These are phyloP conservation scores for Trematocara unimaculatum DNA, from an alignment of 2,113 vertebrate species.

Conservation along the genomic window DNA sequence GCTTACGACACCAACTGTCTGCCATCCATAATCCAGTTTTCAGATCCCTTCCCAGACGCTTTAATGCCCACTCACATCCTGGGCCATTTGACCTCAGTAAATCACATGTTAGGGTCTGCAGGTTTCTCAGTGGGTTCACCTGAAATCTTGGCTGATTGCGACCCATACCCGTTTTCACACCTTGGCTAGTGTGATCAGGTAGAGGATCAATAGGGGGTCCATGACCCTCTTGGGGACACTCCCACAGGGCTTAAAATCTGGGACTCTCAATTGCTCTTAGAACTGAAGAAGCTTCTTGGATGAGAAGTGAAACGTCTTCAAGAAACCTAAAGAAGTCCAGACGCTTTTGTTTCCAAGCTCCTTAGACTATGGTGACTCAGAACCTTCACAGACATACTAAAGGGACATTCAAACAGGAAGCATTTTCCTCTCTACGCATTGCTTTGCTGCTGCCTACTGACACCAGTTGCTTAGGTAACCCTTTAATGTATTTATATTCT, in stretches of 20 bases:
- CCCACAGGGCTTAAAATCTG: neutral
- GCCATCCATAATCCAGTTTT: neutral
- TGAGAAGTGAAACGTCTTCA: neutral
- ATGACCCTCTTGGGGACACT: neutral
- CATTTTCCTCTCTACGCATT: neutral
- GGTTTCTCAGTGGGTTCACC: neutral
- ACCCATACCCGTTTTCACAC: neutral
- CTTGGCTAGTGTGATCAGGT: neutral
- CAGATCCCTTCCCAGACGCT: neutral
- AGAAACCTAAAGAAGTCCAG: neutral
- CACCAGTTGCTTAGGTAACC: neutral
- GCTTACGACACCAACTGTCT: neutral
- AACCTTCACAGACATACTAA: neutral
- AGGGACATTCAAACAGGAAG: neutral
- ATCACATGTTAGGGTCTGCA: neutral
- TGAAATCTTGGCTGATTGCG: neutral
- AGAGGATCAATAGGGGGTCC: neutral
- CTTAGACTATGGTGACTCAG: neutral
- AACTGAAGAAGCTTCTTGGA: neutral
- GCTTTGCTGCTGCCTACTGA: neutral
- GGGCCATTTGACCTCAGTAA: neutral
- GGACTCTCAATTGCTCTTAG: neutral
- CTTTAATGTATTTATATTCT: neutral
- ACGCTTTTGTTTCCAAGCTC: neutral
- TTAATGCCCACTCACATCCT: neutral